Conservation (phyloP, 2,888 invertebrate species). For the Himalopsyche kuldschensis region DNA sequence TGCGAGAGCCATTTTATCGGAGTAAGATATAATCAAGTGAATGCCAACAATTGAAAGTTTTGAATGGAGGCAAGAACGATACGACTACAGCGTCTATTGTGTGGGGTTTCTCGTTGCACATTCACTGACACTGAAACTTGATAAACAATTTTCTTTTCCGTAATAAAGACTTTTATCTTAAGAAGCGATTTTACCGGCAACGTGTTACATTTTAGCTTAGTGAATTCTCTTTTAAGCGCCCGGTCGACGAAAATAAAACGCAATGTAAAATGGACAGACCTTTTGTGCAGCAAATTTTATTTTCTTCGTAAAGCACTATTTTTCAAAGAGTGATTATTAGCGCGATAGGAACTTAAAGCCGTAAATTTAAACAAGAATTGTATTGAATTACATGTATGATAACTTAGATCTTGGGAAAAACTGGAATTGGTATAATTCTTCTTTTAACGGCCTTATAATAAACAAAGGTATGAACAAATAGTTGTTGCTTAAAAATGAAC, state of each 20-base stretch:
- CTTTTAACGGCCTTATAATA: too few relatives aligned
- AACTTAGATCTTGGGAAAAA: too few relatives aligned
- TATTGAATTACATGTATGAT: too few relatives aligned
- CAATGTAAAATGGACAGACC: background rate
- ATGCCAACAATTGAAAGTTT: background rate
- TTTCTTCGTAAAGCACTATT: background rate
- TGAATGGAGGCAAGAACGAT: background rate
- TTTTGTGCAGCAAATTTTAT: background rate
- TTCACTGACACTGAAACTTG: constrained; percentile 7
- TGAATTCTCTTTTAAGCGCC: background rate
- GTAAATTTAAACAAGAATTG: too few relatives aligned
- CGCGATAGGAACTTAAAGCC: too few relatives aligned
- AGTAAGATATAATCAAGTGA: background rate
- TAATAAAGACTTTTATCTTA: constrained; percentile 6
- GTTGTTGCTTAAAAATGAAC: too few relatives aligned
- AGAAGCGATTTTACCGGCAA: background rate
- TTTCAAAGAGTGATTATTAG: too few relatives aligned
- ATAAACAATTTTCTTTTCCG: constrained; percentile 7
- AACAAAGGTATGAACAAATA: too few relatives aligned
- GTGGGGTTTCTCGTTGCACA: background rate
- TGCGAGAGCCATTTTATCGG: too few relatives aligned
- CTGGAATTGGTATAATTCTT: too few relatives aligned
- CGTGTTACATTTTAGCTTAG: background rate
- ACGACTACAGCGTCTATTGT: background rate
- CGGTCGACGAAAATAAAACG: background rate